phyloP scores from a whole-genome alignment of 1,140 invertebrate species.

The Helicoverpa armigera region DNA sequence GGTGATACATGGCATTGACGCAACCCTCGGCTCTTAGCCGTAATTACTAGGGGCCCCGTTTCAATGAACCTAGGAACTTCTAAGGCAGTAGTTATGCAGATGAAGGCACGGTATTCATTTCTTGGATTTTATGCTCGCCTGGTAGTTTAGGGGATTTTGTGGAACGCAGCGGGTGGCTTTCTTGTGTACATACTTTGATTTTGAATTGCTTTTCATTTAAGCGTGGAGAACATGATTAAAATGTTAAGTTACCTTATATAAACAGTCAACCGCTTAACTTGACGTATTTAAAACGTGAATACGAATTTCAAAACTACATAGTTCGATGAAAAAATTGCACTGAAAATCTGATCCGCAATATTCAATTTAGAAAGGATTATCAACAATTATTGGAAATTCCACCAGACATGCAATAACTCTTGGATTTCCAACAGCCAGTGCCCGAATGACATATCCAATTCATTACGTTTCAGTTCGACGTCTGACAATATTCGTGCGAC shows the following conservation, averaged over 20 bases:
- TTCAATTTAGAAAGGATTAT: too few relatives aligned
- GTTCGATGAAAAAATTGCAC: too few relatives aligned
- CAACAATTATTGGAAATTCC: too few relatives aligned
- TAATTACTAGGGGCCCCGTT: constrained; percentile 53
- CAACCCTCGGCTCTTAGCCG: constrained; percentile 49
- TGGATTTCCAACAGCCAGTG: not conserved
- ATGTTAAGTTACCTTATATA: not conserved
- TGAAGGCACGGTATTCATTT: constrained; percentile 17
- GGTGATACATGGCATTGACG: constrained; percentile 64
- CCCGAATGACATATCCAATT: not conserved
- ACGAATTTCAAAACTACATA: too few relatives aligned
- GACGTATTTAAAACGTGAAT: too few relatives aligned
- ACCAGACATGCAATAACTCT: not conserved
- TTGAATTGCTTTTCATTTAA: not conserved
- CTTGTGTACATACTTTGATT: not conserved
- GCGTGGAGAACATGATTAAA: not conserved
- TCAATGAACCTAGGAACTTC: constrained; percentile 43
- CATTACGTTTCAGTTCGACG: constrained; percentile 12
- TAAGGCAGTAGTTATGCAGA: constrained; percentile 33
- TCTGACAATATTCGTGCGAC: constrained; percentile 18
- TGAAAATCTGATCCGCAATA: too few relatives aligned
- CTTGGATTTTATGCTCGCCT: constrained; percentile 34
- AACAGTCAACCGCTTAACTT: too few relatives aligned
- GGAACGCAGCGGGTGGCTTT: not conserved
- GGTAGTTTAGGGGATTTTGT: constrained; percentile 14